These are phyloP conservation scores for Sinocyclocheilus maitianheensis DNA, from an alignment of 2,113 vertebrate species.

Conservation along the genomic window DNA sequence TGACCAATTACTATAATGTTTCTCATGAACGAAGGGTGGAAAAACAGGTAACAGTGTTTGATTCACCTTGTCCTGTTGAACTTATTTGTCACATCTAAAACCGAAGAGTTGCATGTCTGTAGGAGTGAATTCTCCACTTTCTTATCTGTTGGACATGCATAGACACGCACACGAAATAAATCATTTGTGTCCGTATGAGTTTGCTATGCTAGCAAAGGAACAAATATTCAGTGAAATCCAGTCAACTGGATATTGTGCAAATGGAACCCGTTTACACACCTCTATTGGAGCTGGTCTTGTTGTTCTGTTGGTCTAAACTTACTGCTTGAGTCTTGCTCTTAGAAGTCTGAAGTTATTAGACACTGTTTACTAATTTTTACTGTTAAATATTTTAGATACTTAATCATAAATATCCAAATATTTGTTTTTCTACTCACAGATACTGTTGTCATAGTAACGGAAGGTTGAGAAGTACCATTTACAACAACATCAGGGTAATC, in stretches of 20 bases:
- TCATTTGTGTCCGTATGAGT: conserved; percentile 16
- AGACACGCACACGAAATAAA: conserved; percentile 39
- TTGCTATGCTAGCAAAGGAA: not conserved
- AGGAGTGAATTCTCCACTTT: conserved; percentile 64
- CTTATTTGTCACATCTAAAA: conserved; percentile 68
- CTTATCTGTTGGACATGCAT: conserved; percentile 66
- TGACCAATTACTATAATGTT: not conserved
- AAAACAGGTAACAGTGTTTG: not conserved
- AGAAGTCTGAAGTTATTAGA: not conserved
- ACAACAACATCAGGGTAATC: conserved; percentile 53
- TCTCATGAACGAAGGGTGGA: not conserved
- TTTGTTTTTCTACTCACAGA: conserved; percentile 61
- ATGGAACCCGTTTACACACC: conserved; percentile 55
- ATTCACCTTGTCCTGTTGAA: conserved; percentile 56
- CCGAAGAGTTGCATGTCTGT: conserved; percentile 68
- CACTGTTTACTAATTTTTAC: not conserved
- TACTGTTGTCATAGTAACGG: conserved; percentile 44
- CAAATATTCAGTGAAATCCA: not conserved
- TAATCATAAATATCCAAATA: not conserved
- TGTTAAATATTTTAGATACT: not conserved
- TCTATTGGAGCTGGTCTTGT: conserved; percentile 58
- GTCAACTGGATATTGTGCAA: not conserved
- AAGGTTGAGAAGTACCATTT: conserved; percentile 68
- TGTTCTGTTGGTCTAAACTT: conserved; percentile 65
- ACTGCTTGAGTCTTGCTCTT: conserved; percentile 60